Evolutionary conservation across 2,888 invertebrate genomes (phyloP).

Genomic region (Archaeoteleia sp.): DNA sequence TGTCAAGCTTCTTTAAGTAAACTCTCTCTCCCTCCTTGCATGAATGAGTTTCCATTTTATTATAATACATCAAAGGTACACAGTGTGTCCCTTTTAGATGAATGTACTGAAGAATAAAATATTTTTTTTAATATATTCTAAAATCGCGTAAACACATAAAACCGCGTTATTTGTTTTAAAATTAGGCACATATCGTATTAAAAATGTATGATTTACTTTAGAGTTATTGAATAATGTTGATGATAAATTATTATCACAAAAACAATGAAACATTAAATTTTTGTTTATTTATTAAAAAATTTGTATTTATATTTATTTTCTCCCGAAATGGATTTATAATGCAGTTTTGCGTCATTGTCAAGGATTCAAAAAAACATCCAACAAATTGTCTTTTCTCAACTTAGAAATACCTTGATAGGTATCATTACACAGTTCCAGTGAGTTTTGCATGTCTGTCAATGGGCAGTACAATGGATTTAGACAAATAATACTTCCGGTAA

Average conservation of each 20-base stretch:
- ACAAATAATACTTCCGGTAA: conserved; percentile 27
- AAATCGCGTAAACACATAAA: no score
- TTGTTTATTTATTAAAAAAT: not conserved
- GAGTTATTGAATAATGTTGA: no score
- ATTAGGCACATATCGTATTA: no score
- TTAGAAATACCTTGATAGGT: conserved; percentile 4
- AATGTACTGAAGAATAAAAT: not conserved
- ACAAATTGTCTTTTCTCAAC: conserved; percentile 7
- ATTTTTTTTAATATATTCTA: conserved; percentile 24
- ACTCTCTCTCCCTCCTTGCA: conserved; percentile 59
- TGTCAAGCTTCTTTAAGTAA: conserved; percentile 55
- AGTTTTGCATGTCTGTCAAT: conserved; percentile 20
- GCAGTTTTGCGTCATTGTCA: no score
- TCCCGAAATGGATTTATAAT: no score
- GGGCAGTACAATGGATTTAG: conserved; percentile 8
- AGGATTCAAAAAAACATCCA: not conserved
- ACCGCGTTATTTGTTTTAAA: no score
- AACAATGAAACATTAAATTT: not conserved
- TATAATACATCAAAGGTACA: conserved; percentile 30
- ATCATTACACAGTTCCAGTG: conserved; percentile 11
- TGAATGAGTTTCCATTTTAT: conserved; percentile 40
- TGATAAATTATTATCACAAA: conserved; percentile 1
- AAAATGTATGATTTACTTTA: no score
- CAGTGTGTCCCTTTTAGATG: conserved; percentile 10
- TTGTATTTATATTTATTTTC: no score